Evolutionary conservation across 2,888 invertebrate genomes (phyloP), one percentile per base, ranked within the genome.

Genomic region (Hetaerina titia): DNA sequence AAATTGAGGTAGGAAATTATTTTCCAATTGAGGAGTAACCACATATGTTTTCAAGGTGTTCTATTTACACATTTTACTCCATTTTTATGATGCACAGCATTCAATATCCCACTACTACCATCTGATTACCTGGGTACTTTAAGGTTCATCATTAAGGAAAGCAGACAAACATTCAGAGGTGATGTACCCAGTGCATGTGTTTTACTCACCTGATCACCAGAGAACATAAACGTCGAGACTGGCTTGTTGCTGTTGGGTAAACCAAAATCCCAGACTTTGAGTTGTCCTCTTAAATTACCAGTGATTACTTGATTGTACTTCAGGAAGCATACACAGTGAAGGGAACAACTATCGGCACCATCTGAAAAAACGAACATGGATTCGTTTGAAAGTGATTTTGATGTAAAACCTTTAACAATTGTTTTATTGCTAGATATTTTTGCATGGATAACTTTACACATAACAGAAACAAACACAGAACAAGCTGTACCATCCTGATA

Each of bases 221-320:
- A 98, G 95, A 98, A 97, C 96, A 98, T 97, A 96, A 99, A 98
- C 81, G 98, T 98, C 88, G 97, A 97, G 0, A 97, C 97, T 4
- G 98, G 98, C 95, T 97, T 97, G 96, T 98, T 97, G 7, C 69
- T 64, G 5, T 97, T 97, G 19, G 97, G 96, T 63, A 97, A 97
- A 95, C 99, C 97, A 15, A 99, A 97, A 96, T 99, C 99, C 98
- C 98, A 99, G 95, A 99, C 98, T 96, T 99, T 99, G 97, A 99
- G 98, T 96, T 99, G 98, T 0, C 99, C 99, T 96, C 98, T 97
- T n/a, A 98, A 97, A 96, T 99, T 99, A 31, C 98, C 98, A 0
- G 98, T 98, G 89, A 99, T 97, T 57, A 99, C 97, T 97, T 98
- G 98, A 96, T 97, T 97, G 96, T 98, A 98, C 95, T 98, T 98